Evolutionary conservation across 2,797 vertebrate genomes (phyloP).

Genomic region (Amniataba percoides): DNA sequence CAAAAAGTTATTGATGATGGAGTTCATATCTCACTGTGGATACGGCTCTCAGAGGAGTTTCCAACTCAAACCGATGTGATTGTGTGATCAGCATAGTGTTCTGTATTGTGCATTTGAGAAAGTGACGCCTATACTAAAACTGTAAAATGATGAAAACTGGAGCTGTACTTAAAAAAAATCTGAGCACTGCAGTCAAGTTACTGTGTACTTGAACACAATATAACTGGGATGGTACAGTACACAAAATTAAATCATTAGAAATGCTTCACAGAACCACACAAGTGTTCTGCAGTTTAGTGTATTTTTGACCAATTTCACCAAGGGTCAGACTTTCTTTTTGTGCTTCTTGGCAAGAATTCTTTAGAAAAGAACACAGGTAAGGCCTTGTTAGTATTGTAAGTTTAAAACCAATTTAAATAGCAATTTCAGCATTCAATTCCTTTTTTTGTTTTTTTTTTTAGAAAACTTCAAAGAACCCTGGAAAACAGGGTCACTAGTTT

Average conservation of each 20-base stretch:
- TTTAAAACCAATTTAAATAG: constrained; percentile 84
- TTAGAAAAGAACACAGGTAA: constrained; percentile 79
- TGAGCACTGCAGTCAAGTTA: constrained; percentile 28
- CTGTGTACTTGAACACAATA: constrained; percentile 7
- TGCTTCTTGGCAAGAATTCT: constrained; percentile 78
- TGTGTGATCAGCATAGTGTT: constrained; percentile 78
- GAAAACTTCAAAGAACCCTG: constrained; percentile 83
- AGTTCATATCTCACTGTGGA: constrained; percentile 19
- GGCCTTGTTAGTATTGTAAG: constrained; percentile 79
- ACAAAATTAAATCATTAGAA: constrained; percentile 25
- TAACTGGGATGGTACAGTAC: constrained; percentile 2
- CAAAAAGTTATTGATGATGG: constrained; percentile 46
- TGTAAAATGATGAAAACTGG: constrained; percentile 61
- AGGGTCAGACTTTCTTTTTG: constrained; percentile 72
- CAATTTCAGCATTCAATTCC: constrained; percentile 69
- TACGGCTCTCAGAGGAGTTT: background rate
- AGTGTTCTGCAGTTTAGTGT: constrained; percentile 68
- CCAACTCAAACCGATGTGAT: constrained; percentile 55
- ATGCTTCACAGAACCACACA: constrained; percentile 30
- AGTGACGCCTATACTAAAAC: constrained; percentile 51
- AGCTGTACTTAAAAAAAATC: constrained; percentile 35
- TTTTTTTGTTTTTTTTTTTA: constrained; percentile 69
- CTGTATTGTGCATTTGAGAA: constrained; percentile 76
- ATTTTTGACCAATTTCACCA: constrained; percentile 63
- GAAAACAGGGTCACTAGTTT: constrained; percentile 82